Evolutionary conservation across 1,140 invertebrate genomes (phyloP), one percentile per base, ranked within the genome.

Genomic region (Drosophila nebulosa): DNA sequence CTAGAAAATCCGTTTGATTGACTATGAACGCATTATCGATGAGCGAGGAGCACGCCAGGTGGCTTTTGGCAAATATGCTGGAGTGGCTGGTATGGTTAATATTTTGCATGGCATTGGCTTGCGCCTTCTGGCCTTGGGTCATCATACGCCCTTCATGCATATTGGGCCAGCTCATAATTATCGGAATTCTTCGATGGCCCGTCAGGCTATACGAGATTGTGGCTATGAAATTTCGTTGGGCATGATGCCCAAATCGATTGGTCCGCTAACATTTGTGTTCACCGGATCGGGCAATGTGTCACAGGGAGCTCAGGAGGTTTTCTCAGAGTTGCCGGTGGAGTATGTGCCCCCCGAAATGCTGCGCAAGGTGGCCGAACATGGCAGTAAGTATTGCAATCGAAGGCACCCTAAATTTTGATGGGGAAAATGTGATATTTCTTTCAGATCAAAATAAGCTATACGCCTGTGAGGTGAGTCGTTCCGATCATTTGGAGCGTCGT

Each of bases 91-190:
- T 1, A 99, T 99, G 96, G 97, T 99, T 24, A 99, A 99, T 90
- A 99, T 99, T 74, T 93, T 99, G 1, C 98, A 99, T 89, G 99
- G 99, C 2, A 92, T 99, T 9, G 99, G 99, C 2, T 93, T 99
- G 1, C 93, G 99, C 46, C 93, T 99, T 0, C 91, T 99, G 30
- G 99, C 99, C 0, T 91, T 99, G 3, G 99, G 99, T 1, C 98
- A 99, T 92, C 98, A 99, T 89, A 99, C 99, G 0, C 99, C 99
- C 0, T 99, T 99, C 89, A 99, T 99, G 98, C 98, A 99, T 89
- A 97, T 99, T 71, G 99, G 98, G 5, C 97, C 97, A 12, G 98
- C 98, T 0, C 99, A 99, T 86, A 99, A 99, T 91, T 99, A 99
- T 92, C 93, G 98, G 18, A 98, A 98, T 91, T 98, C 97, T 0